phyloP scores from a whole-genome alignment of 1,140 invertebrate genomes.

The Heliconius eleuchia region DNA sequence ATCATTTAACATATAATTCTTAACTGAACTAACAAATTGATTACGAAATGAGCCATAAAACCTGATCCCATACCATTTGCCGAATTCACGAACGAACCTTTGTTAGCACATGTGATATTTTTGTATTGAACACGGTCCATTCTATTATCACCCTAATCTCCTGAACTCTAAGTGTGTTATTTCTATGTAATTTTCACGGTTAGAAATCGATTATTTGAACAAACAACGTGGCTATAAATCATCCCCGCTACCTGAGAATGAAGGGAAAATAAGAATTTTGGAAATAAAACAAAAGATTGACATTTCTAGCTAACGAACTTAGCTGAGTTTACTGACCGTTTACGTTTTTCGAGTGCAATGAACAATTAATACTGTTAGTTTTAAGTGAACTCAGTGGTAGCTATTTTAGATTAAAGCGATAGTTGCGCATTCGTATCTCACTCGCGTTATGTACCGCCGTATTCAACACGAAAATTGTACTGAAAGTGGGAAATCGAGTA shows the following conservation, averaged over 20 bases:
- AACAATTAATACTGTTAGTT: not conserved
- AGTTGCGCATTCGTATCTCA: too few species aligned
- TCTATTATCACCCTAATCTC: conserved; percentile 37
- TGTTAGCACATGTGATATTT: conserved; percentile 33
- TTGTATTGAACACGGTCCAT: conserved; percentile 38
- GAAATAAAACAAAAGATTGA: conserved; percentile 69
- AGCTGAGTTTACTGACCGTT: not conserved
- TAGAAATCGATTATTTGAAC: conserved; percentile 74
- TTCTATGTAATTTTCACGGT: conserved; percentile 38
- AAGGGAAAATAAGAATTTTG: conserved; percentile 46
- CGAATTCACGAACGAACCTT: conserved; percentile 22
- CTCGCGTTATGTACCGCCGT: too few species aligned
- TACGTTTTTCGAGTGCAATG: not conserved
- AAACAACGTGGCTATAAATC: conserved; percentile 75
- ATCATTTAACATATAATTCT: not conserved
- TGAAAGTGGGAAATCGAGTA: too few species aligned
- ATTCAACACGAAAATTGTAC: too few species aligned
- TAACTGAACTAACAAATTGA: conserved; percentile 8
- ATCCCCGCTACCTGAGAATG: conserved; percentile 67
- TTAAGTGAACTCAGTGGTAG: not conserved
- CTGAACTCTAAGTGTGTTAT: conserved; percentile 38
- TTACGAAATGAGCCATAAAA: conserved; percentile 33
- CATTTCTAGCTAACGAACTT: conserved; percentile 53
- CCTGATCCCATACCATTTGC: conserved; percentile 24
- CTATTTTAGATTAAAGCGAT: too few species aligned